Evolutionary conservation across 2,797 vertebrate genomes (phyloP).

Genomic region (Buceros bicornis): DNA sequence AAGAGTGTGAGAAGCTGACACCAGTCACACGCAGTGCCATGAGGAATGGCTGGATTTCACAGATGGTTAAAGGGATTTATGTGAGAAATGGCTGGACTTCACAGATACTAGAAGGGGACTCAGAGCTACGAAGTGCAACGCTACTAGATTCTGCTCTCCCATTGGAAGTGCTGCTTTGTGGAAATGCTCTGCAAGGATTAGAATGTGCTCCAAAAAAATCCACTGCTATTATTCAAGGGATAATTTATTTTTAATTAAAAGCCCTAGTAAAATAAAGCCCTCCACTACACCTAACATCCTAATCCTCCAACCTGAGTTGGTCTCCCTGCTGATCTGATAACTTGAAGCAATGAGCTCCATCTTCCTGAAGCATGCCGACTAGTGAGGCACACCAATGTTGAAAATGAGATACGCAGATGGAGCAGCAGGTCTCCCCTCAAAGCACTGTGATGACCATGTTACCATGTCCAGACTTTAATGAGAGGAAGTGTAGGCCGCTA

Average conservation of each 20-base stretch:
- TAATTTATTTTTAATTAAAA: neutral
- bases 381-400: neutral
- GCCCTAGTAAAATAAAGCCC: neutral
- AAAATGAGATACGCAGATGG: neutral
- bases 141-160: neutral
- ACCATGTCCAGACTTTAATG: neutral
- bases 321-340: neutral
- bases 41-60: neutral
- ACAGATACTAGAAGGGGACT: neutral
- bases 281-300: neutral
- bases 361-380: neutral
- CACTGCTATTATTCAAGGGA: neutral
- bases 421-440: neutral
- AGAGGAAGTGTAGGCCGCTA: neutral
- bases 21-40: neutral
- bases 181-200: neutral
- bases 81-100: neutral
- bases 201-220: neutral
- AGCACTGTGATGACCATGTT: neutral
- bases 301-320: neutral
- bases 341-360: neutral
- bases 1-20: neutral
- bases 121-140: neutral
- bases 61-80: neutral
- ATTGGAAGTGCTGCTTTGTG: neutral